Evolutionary conservation across 2,888 invertebrate species (phyloP), one percentile per base, ranked within the genome.

Genomic region (Cremastobaeus sp.): DNA sequence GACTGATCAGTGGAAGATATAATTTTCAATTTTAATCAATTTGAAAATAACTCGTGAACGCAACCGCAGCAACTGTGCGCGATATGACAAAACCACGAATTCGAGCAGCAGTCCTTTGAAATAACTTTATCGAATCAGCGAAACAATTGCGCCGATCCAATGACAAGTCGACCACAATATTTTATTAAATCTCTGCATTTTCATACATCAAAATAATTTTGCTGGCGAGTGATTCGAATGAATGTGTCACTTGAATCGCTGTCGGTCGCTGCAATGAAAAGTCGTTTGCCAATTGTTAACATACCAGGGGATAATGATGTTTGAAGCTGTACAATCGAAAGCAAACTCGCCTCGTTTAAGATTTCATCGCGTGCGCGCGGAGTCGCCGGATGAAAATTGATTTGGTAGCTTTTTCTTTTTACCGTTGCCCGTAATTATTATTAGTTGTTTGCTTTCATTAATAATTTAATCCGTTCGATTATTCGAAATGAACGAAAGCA

Each of bases 131-230:
- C 35, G 37, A 59, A 68, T 59, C 52, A 52, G 15, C 52, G 39
- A 68, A 43, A 68, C 43, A 59, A 52, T 68, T 59, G 52, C 50
- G 57, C 50, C 28, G 25, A 57, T 59, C 30, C 59, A 21, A 50
- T 59, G 68, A 59, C 68, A 57, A 39, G n/a, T 34, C 50, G 30
- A 59, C 57, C 50, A 30, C 59, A 59, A 55, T 52, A 68, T 52
- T 68, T 68, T 68, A 68, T 68, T 59, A 59, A 59, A 68, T 50
- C 11, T 43, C 50, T 43, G 37, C 41, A 59, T 68, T 68, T 59
- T 59, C 68, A 52, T 52, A 35, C 52, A 43, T 68, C 59, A 68
- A 59, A 68, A 68, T 59, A 59, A 68, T 68, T 50, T 57, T 43
- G 43, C 28, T 28, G 3, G 43, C 41, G 50, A 34, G 57, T 57